Conservation (phyloP, 2,113 vertebrate species). For the Cyprinodon brontotheroides region DNA sequence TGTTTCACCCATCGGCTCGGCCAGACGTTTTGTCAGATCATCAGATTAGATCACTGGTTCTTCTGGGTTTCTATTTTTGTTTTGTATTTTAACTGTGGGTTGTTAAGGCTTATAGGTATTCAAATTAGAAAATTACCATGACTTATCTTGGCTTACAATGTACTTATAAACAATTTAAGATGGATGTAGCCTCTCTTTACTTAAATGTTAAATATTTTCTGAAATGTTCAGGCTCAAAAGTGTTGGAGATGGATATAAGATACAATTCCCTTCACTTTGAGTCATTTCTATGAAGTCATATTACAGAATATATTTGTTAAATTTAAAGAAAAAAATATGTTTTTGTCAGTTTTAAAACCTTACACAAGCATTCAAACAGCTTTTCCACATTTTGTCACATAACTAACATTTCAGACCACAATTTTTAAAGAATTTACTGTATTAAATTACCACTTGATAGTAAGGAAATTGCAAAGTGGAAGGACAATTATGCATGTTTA, state of each 20-base stretch:
- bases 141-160: background rate
- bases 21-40: constrained; percentile 3
- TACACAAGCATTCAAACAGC: too few species aligned
- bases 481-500: background rate
- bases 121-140: background rate
- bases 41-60: background rate
- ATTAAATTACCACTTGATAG: background rate
- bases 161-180: constrained; percentile 1
- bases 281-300: too few species aligned
- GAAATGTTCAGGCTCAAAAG: background rate
- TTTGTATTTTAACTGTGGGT: background rate
- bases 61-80: background rate
- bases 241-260: too few species aligned
- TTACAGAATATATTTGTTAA: too few species aligned
- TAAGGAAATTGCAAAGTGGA: background rate
- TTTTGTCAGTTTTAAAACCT: background rate
- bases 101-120: background rate
- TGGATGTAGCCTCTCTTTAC: background rate
- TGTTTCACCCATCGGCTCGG: constrained; percentile 11
- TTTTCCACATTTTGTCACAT: background rate
- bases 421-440: background rate
- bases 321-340: too few species aligned
- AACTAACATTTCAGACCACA: too few species aligned
- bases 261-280: too few species aligned
- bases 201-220: background rate